Percentiles rank a stretch among this genome's conserved stretches.
phyloP scores from a whole-genome alignment of 1,140 invertebrate species.

The Linepithema humile region DNA sequence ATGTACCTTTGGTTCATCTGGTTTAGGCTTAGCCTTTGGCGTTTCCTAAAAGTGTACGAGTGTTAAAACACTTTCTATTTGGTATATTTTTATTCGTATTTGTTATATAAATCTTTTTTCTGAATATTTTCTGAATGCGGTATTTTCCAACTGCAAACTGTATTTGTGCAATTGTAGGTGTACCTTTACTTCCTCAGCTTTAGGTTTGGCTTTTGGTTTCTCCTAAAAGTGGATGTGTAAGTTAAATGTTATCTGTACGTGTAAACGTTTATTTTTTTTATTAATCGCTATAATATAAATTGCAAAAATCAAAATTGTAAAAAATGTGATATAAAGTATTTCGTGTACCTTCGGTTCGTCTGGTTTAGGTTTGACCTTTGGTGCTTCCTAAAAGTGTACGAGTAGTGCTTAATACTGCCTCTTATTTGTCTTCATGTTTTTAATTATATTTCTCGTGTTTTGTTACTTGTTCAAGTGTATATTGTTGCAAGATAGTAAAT shows the following conservation, averaged over 20 bases:
- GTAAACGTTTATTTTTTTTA: conserved; percentile 16
- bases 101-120: background rate
- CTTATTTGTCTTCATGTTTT: background rate
- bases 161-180: background rate
- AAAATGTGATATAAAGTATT: conserved; percentile 13
- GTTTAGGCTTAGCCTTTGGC: conserved; percentile 38
- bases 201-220: conserved; percentile 51
- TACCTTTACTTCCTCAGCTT: conserved; percentile 71
- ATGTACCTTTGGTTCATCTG: conserved; percentile 69
- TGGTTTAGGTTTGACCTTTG: conserved; percentile 63
- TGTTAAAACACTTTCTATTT: no score
- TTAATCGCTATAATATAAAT: background rate
- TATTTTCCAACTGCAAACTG: background rate
- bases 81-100: background rate
- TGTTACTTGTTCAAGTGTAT: background rate
- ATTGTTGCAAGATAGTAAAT: background rate
- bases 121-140: no score
- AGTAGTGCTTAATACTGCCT: conserved; percentile 28
- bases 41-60: conserved; percentile 32
- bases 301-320: no score
- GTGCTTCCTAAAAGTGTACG: conserved; percentile 67
- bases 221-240: conserved; percentile 60
- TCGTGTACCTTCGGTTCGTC: conserved; percentile 72
- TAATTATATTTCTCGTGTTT: background rate
- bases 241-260: no score